phyloP scores from a whole-genome alignment of 2,797 vertebrate genomes.

The Sphaeramia orbicularis region DNA sequence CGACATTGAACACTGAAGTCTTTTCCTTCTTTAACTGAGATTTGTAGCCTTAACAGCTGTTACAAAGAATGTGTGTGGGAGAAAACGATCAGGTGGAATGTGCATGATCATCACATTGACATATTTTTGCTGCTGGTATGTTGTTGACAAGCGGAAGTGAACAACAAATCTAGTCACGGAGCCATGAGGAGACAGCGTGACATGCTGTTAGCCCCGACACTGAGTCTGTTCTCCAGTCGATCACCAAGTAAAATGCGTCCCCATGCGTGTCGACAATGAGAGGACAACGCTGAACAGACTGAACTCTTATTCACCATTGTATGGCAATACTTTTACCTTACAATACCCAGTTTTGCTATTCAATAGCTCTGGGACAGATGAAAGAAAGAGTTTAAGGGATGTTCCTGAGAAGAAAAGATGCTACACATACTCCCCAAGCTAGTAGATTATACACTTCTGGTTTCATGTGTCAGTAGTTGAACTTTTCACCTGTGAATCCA shows the following conservation, averaged over 20 bases:
- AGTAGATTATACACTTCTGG: not conserved
- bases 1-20: constrained; percentile 60
- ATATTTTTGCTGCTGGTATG: constrained; percentile 70
- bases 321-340: constrained; percentile 1
- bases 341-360: constrained; percentile 19
- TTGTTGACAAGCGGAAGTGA: constrained; percentile 77
- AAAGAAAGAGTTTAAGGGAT: constrained; percentile 10
- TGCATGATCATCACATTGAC: constrained; percentile 77
- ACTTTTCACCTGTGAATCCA: constrained; percentile 27
- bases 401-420: constrained; percentile 6
- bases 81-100: constrained; percentile 71
- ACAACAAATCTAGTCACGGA: constrained; percentile 70
- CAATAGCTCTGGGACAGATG: constrained; percentile 9
- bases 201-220: constrained; percentile 19
- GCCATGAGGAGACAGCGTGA: constrained; percentile 64
- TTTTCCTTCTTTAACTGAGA: constrained; percentile 56
- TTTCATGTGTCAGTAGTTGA: not conserved
- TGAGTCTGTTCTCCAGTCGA: constrained; percentile 25
- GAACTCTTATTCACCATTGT: constrained; percentile 51
- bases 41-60: constrained; percentile 54
- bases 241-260: constrained; percentile 14
- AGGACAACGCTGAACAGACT: constrained; percentile 29
- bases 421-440: not conserved
- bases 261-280: constrained; percentile 2
- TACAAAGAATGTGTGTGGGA: constrained; percentile 49